Conservation (phyloP, 35 echinoderm and acorn worm genomes). For the Chiridota heheva region DNA sequence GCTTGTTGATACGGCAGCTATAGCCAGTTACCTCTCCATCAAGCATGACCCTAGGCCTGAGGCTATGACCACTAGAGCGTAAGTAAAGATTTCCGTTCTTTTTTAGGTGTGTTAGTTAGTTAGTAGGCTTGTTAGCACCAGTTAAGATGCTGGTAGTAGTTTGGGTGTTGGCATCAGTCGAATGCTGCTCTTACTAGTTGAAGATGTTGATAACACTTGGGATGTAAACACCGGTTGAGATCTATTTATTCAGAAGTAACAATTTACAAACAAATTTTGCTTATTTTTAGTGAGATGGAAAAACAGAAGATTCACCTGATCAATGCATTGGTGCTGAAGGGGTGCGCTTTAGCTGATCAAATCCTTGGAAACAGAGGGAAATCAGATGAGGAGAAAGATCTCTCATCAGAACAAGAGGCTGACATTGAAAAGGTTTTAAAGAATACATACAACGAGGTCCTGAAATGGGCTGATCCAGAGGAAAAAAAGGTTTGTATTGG, state of each 20-base stretch:
- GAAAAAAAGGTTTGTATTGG: conserved; percentile 84
- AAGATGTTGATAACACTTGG: too few relatives aligned
- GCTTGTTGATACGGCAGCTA: conserved; percentile 72
- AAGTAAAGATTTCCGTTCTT: conserved; percentile 24
- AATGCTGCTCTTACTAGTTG: too few relatives aligned
- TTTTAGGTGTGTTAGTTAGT: too few relatives aligned
- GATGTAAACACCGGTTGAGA: too few relatives aligned
- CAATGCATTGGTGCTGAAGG: conserved; percentile 64
- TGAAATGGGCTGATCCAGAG: conserved; percentile 89
- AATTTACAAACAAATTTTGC: too few relatives aligned
- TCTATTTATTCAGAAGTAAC: too few relatives aligned
- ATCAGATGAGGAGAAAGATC: conserved; percentile 33
- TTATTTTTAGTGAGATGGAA: conserved; percentile 89
- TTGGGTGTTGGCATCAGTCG: too few relatives aligned
- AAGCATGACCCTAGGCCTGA: conserved; percentile 87
- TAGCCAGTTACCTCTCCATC: conserved; percentile 74
- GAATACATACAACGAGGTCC: conserved; percentile 68
- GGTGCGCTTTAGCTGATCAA: conserved; percentile 63
- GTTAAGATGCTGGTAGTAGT: too few relatives aligned
- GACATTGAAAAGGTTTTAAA: conserved; percentile 51
- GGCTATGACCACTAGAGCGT: conserved; percentile 74
- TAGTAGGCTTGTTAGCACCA: too few relatives aligned
- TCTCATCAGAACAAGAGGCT: conserved; percentile 54
- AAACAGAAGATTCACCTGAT: conserved; percentile 82
- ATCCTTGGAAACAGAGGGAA: conserved; percentile 18